Conservation (phyloP, 2,888 invertebrate genomes). For the Caenorhabditis imperialis region DNA sequence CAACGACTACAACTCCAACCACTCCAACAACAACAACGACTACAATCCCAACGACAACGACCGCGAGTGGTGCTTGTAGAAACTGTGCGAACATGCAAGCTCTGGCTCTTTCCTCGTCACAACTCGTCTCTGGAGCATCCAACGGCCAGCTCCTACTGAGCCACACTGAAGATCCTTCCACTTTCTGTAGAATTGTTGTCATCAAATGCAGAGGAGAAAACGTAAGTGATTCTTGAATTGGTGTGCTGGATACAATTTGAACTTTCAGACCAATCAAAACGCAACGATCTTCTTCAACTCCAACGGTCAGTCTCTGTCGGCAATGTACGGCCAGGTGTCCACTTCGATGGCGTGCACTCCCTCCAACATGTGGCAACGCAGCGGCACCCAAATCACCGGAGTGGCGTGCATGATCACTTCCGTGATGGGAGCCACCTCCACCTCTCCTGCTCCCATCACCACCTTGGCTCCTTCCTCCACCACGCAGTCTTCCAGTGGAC, state of each 20-base stretch:
- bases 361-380: slow-evolving; percentile 41
- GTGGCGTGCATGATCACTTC: slow-evolving; percentile 57
- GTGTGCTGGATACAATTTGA: not conserved
- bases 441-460: slow-evolving; percentile 47
- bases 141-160: slow-evolving; percentile 63
- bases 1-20: slow-evolving; percentile 18
- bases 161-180: slow-evolving; percentile 51
- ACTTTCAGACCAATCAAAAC: slow-evolving; percentile 49
- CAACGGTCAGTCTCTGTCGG: slow-evolving; percentile 30
- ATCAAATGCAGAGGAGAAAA: slow-evolving; percentile 61
- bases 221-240: slow-evolving; percentile 11
- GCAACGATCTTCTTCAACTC: slow-evolving; percentile 51
- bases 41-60: slow-evolving; percentile 34
- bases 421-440: slow-evolving; percentile 23
- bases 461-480: slow-evolving; percentile 24
- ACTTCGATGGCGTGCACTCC: slow-evolving; percentile 50
- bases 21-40: slow-evolving; percentile 26
- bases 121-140: slow-evolving; percentile 38
- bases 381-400: slow-evolving; percentile 32
- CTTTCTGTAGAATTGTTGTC: slow-evolving; percentile 57
- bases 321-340: slow-evolving; percentile 45
- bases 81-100: slow-evolving; percentile 58
- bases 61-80: slow-evolving; percentile 31
- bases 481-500: slow-evolving; percentile 14
- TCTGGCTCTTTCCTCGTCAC: slow-evolving; percentile 34